A percentile compares a stretch with the other conserved stretches of the same genome.
Evolutionary conservation across 1,140 invertebrate genomes (phyloP).

Genomic region (Diachasma alloeum): DNA sequence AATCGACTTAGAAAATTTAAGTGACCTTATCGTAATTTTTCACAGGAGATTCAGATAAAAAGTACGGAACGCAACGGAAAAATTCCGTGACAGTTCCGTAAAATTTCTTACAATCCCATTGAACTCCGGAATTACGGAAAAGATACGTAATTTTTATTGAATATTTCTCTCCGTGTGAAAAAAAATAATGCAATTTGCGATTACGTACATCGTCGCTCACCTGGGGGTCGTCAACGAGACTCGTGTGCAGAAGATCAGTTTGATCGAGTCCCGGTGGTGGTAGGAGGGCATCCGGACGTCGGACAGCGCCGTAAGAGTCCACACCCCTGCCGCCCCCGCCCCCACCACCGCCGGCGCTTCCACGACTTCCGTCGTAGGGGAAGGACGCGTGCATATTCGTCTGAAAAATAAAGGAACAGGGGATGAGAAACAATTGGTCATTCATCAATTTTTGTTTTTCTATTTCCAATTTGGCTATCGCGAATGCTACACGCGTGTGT

Average conservation of each 20-base stretch:
- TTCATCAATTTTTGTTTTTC: not conserved
- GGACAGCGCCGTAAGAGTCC: conserved; percentile 62
- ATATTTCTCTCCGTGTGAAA: no score
- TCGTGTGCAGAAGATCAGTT: conserved; percentile 62
- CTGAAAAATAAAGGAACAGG: conserved; percentile 56
- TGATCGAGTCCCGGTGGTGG: conserved; percentile 65
- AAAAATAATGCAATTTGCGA: conserved; percentile 41
- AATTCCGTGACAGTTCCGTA: no score
- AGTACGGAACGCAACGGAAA: no score
- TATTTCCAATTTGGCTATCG: not conserved
- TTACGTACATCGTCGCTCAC: conserved; percentile 65
- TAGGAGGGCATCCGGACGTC: conserved; percentile 71
- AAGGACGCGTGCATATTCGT: conserved; percentile 69
- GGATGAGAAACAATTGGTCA: not conserved
- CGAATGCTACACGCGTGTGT: not conserved
- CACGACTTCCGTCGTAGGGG: conserved; percentile 65
- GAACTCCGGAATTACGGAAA: no score
- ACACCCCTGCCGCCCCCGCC: conserved; percentile 53
- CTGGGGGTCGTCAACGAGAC: conserved; percentile 66
- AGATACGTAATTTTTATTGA: no score
- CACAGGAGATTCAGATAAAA: no score
- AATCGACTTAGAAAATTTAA: no score
- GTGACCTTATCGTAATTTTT: no score
- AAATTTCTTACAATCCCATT: no score
- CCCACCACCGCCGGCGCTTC: conserved; percentile 61